phyloP scores from a whole-genome alignment of 35 echinoderm and acorn worm genomes.

The Stichopus chloronotus region DNA sequence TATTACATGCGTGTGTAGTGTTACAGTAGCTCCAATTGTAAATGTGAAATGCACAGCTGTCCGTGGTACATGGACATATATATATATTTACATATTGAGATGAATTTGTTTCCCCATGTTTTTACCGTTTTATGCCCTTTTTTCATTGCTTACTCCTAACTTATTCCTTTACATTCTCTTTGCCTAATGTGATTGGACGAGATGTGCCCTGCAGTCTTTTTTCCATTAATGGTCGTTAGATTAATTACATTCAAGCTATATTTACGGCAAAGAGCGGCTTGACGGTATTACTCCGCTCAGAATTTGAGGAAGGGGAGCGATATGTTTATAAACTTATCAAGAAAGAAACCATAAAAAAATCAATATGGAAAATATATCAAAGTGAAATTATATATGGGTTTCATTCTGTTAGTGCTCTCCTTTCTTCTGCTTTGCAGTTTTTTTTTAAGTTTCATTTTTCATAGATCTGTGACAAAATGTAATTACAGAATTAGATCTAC shows the following conservation, averaged over 20 bases:
- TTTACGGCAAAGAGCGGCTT: not conserved
- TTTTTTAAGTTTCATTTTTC: not conserved
- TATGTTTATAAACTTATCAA: no score
- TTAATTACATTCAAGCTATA: conserved; percentile 9
- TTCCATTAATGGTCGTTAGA: conserved; percentile 15
- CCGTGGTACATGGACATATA: not conserved
- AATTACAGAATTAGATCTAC: not conserved
- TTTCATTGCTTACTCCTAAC: not conserved
- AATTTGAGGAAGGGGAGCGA: not conserved
- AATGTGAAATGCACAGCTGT: no score
- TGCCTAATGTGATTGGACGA: not conserved
- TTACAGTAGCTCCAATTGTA: no score
- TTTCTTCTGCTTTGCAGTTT: no score
- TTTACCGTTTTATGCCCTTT: not conserved
- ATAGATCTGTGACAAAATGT: not conserved
- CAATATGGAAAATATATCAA: no score
- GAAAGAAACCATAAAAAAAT: no score
- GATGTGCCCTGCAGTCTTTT: not conserved
- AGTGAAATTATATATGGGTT: no score
- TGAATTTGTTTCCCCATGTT: not conserved
- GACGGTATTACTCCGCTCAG: not conserved
- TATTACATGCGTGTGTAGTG: no score
- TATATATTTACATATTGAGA: not conserved
- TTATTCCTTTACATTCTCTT: not conserved
- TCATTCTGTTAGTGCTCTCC: no score